phyloP scores from a whole-genome alignment of 1,140 invertebrate genomes.

The Varroa destructor region DNA sequence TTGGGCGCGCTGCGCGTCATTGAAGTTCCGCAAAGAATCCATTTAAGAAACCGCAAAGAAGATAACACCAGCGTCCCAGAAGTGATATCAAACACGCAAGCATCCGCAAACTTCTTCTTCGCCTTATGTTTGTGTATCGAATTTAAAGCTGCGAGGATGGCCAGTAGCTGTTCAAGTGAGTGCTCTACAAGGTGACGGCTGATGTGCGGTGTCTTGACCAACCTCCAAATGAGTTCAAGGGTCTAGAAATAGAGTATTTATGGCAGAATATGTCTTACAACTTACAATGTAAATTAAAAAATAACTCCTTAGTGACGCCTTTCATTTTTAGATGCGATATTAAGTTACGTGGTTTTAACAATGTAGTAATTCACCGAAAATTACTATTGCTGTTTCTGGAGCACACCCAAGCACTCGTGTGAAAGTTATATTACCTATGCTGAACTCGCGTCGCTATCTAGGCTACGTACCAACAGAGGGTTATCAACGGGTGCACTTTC shows the following conservation, averaged over 20 bases:
- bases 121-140: conserved; percentile 43
- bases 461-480: conserved; percentile 5
- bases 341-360: background rate
- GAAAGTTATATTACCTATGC: too few species aligned
- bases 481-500: conserved; percentile 29
- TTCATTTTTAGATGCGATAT: too few species aligned
- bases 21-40: conserved; percentile 24
- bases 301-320: too few species aligned
- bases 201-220: conserved; percentile 43
- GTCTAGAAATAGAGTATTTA: conserved; percentile 37
- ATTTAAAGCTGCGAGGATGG: conserved; percentile 42
- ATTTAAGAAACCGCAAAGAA: conserved; percentile 17
- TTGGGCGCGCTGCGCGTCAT: conserved; percentile 20
- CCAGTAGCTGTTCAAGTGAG: conserved; percentile 45
- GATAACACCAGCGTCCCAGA: conserved; percentile 36
- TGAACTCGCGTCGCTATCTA: too few species aligned
- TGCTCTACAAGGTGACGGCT: conserved; percentile 43
- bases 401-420: too few species aligned
- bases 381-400: too few species aligned
- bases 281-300: too few species aligned
- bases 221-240: conserved; percentile 45
- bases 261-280: too few species aligned
- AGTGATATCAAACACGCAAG: conserved; percentile 47
- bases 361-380: background rate
- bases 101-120: conserved; percentile 43